Base-by-base conservation (phyloP, 2,797 vertebrate genomes). In the Parambassis ranga region DNA sequence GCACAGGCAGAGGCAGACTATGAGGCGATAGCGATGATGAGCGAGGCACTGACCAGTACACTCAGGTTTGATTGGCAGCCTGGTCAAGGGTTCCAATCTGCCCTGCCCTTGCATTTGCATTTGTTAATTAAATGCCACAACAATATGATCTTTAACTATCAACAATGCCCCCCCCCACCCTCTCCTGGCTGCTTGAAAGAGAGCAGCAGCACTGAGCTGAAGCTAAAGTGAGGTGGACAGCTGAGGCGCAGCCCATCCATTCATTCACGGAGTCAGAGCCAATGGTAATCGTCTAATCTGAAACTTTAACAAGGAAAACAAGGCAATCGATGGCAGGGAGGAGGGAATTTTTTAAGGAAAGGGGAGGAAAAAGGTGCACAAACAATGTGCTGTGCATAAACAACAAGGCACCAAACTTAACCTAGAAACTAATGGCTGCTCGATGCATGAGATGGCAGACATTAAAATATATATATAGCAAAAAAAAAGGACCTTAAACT, bases 81-180 rank as follows among this genome's bases (percentile, higher is more conserved):
- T 58, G 90, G 90, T 90, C 90, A 89, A 78, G 79, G 83, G 87
- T 84, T 86, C 75, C 75, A 81, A 75, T 87, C 71, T 67, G 77
- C 74, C 60, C 66, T 72, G 90, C 87, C 88, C 90, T 75, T 37
- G 63, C 77, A 92, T 92, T 91, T 91, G 90, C 90, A 91, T 92
- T 89, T 86, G 81, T 90, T 92, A 91, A 91, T 92, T 87, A 92
- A 91, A 92, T 88, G 89, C 89, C 90, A 91, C 87, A 89, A 91
- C 89, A 91, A 91, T 90, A 89, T 89, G 86, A 90, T 91, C 87
- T 87, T 79, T 65, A 88, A 89, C 80, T 83, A 90, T 91, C 87
- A 89, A 88, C 88, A 86, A 82, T 85, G 75, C 24, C 48, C 64
- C 73, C 37, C 18, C 48, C 57, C n/a, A 42, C 24, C 73, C 37